These are phyloP conservation scores for Myiothlypis chrysogaster DNA, from an alignment of 2,797 vertebrate species.

Conservation along the genomic window DNA sequence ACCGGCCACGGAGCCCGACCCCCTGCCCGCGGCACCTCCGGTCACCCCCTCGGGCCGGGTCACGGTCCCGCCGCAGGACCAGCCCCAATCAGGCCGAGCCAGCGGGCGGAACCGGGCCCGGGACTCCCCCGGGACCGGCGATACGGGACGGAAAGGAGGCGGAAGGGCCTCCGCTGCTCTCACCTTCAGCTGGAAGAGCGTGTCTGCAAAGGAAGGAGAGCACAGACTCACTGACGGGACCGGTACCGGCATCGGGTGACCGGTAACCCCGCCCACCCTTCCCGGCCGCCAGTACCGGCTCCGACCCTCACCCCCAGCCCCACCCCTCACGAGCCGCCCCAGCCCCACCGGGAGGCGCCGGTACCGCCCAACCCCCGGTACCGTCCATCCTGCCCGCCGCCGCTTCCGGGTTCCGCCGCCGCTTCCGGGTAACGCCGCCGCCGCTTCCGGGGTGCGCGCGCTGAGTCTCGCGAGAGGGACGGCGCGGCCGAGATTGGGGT, in stretches of 20 bases:
- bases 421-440: neutral
- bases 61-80: neutral
- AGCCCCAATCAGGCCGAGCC: neutral
- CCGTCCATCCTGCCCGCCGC: neutral
- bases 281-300: too few species aligned
- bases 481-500: too few species aligned
- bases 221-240: neutral
- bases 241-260: neutral
- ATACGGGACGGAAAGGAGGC: neutral
- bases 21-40: neutral
- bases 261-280: neutral
- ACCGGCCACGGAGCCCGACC: neutral
- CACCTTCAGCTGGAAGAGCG: neutral
- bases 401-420: conserved; percentile 46
- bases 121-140: too few species aligned
- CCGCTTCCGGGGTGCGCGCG: conserved; percentile 41
- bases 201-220: neutral
- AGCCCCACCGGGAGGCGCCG: too few species aligned
- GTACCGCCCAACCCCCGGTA: neutral
- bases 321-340: neutral
- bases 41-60: neutral
- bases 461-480: neutral
- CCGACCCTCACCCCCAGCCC: too few species aligned
- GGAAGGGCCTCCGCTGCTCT: neutral
- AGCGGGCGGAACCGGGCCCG: neutral